These are phyloP conservation scores for Thereuonema tuberculata DNA, from an alignment of 1,140 invertebrate species.

Conservation along the genomic window DNA sequence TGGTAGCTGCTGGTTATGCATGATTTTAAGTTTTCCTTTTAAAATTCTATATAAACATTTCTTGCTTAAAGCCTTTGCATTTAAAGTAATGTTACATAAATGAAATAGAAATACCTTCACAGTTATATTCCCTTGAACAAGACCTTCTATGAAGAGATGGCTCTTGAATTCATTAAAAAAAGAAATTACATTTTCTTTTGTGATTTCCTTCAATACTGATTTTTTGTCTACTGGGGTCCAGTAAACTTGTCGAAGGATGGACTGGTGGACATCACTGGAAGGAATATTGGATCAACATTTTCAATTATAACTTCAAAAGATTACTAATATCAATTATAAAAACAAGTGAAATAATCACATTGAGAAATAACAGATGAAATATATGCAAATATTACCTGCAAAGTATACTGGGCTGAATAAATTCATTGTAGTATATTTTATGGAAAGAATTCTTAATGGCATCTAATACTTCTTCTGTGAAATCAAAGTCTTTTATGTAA, in stretches of 20 bases:
- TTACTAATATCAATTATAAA: not conserved
- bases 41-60: too few species aligned
- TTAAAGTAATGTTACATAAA: too few species aligned
- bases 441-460: constrained; percentile 48
- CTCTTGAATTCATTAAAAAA: constrained; percentile 43
- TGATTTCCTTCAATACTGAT: constrained; percentile 42
- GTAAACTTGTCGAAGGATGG: constrained; percentile 43
- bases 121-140: constrained; percentile 61
- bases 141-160: constrained; percentile 48
- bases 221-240: constrained; percentile 49
- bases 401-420: constrained; percentile 52
- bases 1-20: too few species aligned
- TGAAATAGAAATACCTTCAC: not conserved
- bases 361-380: too few species aligned
- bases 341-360: not conserved
- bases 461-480: constrained; percentile 45
- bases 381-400: constrained; percentile 38
- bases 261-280: constrained; percentile 46
- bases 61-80: too few species aligned
- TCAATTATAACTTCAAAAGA: too few species aligned
- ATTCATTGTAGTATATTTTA: constrained; percentile 55
- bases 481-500: constrained; percentile 40
- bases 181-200: constrained; percentile 41
- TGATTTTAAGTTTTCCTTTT: too few species aligned
- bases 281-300: too few species aligned